A percentile compares a stretch with the other conserved stretches of the same genome.
Conservation (phyloP, 2,797 vertebrate genomes). For the Aythya fuligula region DNA sequence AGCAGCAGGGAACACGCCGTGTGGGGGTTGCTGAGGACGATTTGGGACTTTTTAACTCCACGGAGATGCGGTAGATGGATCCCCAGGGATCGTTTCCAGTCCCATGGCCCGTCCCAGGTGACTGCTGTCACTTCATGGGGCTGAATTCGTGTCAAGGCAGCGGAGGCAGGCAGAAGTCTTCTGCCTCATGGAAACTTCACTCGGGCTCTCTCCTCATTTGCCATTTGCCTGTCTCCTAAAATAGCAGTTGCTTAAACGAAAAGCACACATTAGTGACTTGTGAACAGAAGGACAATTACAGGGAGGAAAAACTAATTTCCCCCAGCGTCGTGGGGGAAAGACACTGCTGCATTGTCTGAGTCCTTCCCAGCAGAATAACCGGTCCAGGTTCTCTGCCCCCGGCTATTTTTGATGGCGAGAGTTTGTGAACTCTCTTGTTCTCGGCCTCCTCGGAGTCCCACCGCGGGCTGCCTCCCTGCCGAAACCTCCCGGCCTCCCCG, state of each 20-base stretch:
- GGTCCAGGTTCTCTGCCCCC: not conserved
- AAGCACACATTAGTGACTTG: not conserved
- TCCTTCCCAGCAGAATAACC: not conserved
- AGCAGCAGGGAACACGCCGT: rapidly evolving
- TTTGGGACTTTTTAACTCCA: rapidly evolving
- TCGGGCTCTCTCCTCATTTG: not conserved
- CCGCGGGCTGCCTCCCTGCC: not conserved
- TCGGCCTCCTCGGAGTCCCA: not conserved
- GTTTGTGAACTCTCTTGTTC: not conserved
- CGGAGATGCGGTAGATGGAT: not conserved
- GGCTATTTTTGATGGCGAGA: not conserved
- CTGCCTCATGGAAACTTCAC: not conserved
- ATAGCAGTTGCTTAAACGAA: not conserved
- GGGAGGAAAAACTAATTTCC: not conserved
- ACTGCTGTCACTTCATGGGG: not conserved
- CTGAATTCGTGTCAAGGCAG: not conserved
- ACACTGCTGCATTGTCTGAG: not conserved
- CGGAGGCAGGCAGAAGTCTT: not conserved
- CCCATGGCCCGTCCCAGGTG: not conserved
- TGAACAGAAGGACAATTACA: constrained; percentile 28
- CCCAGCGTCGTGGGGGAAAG: not conserved
- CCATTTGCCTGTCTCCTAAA: constrained; percentile 9
- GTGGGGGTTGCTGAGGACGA: not conserved
- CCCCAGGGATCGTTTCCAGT: not conserved
- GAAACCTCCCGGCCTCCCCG: not conserved